Evolutionary conservation across 2,113 vertebrate species (phyloP).

Genomic region (Cyphotilapia sp.): DNA sequence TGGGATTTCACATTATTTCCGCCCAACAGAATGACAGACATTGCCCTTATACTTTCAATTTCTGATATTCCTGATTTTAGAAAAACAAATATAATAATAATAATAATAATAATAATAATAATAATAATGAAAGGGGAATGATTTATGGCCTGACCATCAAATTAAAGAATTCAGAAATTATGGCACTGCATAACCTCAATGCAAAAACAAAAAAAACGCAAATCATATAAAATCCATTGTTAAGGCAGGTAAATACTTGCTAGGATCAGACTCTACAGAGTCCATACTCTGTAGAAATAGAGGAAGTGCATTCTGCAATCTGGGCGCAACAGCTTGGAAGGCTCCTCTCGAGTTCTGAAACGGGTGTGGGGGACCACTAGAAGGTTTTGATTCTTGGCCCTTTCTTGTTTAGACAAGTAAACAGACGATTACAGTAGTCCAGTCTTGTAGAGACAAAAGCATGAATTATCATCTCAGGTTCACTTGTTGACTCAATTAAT

Average conservation of each 20-base stretch:
- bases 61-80: neutral
- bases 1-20: neutral
- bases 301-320: neutral
- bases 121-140: neutral
- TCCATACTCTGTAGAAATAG: neutral
- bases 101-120: neutral
- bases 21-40: neutral
- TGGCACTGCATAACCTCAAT: neutral
- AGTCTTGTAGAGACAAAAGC: neutral
- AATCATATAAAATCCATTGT: neutral
- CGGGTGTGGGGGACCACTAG: neutral
- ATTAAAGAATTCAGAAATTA: neutral
- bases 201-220: fast-evolving
- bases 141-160: neutral
- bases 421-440: neutral
- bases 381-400: neutral
- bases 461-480: neutral
- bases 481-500: neutral
- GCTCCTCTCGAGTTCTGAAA: neutral
- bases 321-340: neutral
- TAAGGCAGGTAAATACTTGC: neutral
- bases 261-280: neutral
- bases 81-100: neutral
- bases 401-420: neutral
- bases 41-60: neutral